Base-by-base conservation (phyloP, 2,797 vertebrate genomes). In the Chanos chanos region DNA sequence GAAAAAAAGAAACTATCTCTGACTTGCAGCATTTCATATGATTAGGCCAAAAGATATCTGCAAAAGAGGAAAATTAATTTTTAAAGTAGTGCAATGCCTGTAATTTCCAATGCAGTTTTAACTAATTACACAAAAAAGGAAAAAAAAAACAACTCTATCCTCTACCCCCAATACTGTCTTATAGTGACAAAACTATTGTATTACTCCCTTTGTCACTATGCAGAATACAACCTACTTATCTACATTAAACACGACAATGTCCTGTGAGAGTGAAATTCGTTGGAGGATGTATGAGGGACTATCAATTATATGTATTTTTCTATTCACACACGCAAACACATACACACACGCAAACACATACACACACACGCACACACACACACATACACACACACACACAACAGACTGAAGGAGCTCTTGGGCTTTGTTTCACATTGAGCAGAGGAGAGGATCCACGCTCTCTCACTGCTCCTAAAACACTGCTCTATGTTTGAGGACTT, bases 41-140 rank as follows among this genome's bases (percentile, higher is more conserved):
- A 66, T 72, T 63, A 72, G 56, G 59, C 68, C 43, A 49, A 66
- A 70, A 68, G 52, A 36, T 40, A 39, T n/a, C 44, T 62, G 54
- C 33, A 54, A 55, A 65, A 60, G 28, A 50, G 24, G 34, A 44
- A 74, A 80, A 39, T 48, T 61, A 48, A 70, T 71, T 50, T 57
- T 55, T 37, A 64, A 73, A 72, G 75, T 81, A 79, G 83, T 84
- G 75, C 80, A 88, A 83, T 55, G 59, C 71, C 73, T 74, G 71
- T 68, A 53, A 60, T 65, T 75, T 74, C 51, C 73, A 76, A 76
- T 60, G 63, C 59, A 72, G 60, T 76, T 74, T 64, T 37, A 76
- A 75, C 51, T 72, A 62, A 31, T 64, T 43, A 66, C 41, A 59
- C 64, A 58, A 48, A 67, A 64, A 61, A 54, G 28, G 49, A 36